Base-by-base conservation (phyloP, 2,888 invertebrate species). In the Adelphocoris suturalis region DNA sequence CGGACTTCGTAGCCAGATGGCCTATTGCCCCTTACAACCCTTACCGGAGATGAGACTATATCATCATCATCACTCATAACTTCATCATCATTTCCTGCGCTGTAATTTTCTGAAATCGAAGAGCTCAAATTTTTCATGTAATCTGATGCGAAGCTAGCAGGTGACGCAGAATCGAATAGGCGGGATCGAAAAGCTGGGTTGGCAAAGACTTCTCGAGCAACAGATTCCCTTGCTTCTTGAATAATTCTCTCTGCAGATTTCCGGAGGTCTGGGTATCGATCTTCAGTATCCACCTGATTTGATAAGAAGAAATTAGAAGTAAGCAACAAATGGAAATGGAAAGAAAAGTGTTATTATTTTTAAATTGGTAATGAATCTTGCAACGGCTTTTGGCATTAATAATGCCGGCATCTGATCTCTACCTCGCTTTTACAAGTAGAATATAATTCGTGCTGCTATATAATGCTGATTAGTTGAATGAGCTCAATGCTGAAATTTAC, bases 61-160 rank as follows among this genome's bases (percentile, higher is more conserved):
- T 76, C 86, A 48, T 86, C 86, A 23, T 86, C 86, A 14, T 86
- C 86, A 55, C 86, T 86, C n/a, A 86, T 5, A 7, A 14, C 27
- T 9, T 82, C 82, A 27, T 82, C 82, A 23, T 82, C 55, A 19
- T 82, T 27, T n/a, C n/a, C n/a, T 2, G 61, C 3, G 23, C 5
- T 23, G 7, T 68, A 23, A 27, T 68, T 68, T 12, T 12, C 0
- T n/a, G n/a, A n/a, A n/a, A n/a, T n/a, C 0, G 12, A 12, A 23
- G 13, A 0, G 68, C 68, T 68, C 23, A 68, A 47, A 2, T 52
- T 82, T 19, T 48, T 82, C 52, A 52, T 52, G 27, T 52, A 82
- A 82, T 82, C 23, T 12, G 55, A 52, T 3, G 48, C 47, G 27
- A 52, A 48, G 14, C 12, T 52, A 52, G 16, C 52, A 7, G 47